Evolutionary conservation across 2,888 invertebrate genomes (phyloP), one percentile per base, ranked within the genome.

Genomic region (Automeris io): DNA sequence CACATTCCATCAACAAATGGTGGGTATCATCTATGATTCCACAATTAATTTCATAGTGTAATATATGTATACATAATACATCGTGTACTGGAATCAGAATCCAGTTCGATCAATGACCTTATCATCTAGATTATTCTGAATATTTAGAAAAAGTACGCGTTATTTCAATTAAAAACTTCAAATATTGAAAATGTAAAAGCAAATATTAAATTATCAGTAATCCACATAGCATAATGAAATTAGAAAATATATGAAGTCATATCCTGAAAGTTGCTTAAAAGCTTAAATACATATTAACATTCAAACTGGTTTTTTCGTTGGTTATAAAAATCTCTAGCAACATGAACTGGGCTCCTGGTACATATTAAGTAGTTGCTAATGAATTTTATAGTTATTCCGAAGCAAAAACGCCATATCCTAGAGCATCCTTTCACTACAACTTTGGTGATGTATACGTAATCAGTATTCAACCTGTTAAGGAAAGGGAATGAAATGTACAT

Each of bases 281-380:
- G 46, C 42, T 48, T 46, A 45, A 49, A 56, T 24, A 26, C 33
- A 52, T 49, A 49, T 45, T 33, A 36, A 51, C 47, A 54, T 45
- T 40, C 51, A 43, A 48, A 26, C 13, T 45, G 47, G 37, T 41
- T 45, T 56, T 62, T 68, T 69, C 67, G 63, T 49, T 52, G 46
- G 48, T 54, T 57, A 59, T 54, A 45, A 23, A 46, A 49, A 57
- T 61, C 44, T 47, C 60, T 56, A 48, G 40, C 43, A 46, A 40
- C 40, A 35, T 40, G 41, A 47, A 41, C 37, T 42, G 40, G 37
- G 42, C 31, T 43, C 36, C 39, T 43, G 62, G n/a, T n/a, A n/a
- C 64, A 65, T 70, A 70, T 51, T 57, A 61, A 64, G 47, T 33
- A 41, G 26, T 22, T 33, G 31, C 41, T 54, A 49, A 53, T 56